Percentiles rank a stretch among this genome's conserved stretches.
Evolutionary conservation across 2,888 invertebrate genomes (phyloP).

Genomic region (Danaus chrysippus): DNA sequence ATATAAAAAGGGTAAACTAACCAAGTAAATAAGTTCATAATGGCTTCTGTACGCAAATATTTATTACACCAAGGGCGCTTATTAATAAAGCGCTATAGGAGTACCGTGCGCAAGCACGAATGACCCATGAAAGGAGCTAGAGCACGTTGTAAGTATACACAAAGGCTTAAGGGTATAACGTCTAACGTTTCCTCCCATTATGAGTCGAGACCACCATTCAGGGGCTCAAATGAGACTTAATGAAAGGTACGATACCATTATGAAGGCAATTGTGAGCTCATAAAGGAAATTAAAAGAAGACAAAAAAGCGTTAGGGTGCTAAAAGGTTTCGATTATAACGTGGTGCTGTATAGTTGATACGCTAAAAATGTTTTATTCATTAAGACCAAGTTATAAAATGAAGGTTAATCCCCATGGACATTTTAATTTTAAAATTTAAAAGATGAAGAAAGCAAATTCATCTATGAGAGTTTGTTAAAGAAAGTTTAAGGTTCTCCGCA

Average conservation of each 20-base stretch:
- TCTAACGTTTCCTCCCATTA: constrained; percentile 67
- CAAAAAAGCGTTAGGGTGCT: constrained; percentile 45
- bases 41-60: constrained; percentile 34
- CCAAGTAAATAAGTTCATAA: constrained; percentile 10
- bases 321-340: constrained; percentile 16
- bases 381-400: constrained; percentile 1
- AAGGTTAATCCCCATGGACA: neutral
- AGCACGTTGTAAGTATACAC: constrained; percentile 55
- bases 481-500: neutral
- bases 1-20: neutral
- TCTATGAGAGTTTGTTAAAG: neutral
- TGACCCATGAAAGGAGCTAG: constrained; percentile 58
- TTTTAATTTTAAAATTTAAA: neutral
- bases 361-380: constrained; percentile 7
- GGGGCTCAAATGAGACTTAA: constrained; percentile 68
- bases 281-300: constrained; percentile 73
- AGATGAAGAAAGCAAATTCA: neutral
- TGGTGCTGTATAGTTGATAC: neutral
- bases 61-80: constrained; percentile 47
- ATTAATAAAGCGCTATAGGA: constrained; percentile 59
- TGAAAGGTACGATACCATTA: constrained; percentile 73
- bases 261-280: constrained; percentile 71
- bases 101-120: constrained; percentile 46
- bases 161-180: constrained; percentile 61
- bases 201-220: constrained; percentile 64